Evolutionary conservation across 2,797 vertebrate genomes (phyloP), one percentile per base, ranked within the genome.

Genomic region (Prionace glauca): DNA sequence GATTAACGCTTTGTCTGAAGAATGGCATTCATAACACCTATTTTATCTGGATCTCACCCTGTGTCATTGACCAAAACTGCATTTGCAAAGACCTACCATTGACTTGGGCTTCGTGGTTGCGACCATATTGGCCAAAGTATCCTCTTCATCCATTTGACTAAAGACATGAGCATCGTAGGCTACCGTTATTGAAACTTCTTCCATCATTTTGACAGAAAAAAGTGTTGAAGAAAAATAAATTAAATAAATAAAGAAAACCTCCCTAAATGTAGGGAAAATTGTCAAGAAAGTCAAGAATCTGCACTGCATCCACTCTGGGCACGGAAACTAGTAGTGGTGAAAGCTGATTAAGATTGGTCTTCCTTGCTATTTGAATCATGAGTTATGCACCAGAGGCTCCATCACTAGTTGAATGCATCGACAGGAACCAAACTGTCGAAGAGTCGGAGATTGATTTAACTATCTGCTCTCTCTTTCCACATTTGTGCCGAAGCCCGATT

Each of bases 101-200:
- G 98, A 96, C 97, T 98, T 98, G 97, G 98, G 99, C 96, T 98
- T 99, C 97, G 99, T 99, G 97, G 97, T 97, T 94, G 99, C 99
- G 95, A 99, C 98, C 97, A 99, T 97, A 74, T 97, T 97, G 96
- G 98, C 98, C 97, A 99, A 97, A 92, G 98, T 96, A 96, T 99
- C 99, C 96, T 99, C 99, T 10, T 99, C 98, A 0, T 96, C 97
- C 95, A 98, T 98, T 97, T 99, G 98, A 96, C 98, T 99, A 95
- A 99, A 99, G 56, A 99, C 98, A 32, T 99, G 99, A 96, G 99
- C 99, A 79, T 99, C 97, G 56, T 99, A 99, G 10, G 99, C 99
- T 97, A 99, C 98, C 96, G 97, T 98, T 96, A 99, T 99, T 96
- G 99, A 99, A 97, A 99, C 97, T 97, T 99, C 99, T 98, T 99